Conservation (phyloP, 2,113 vertebrate genomes). For the Marcusenius ussheri region DNA sequence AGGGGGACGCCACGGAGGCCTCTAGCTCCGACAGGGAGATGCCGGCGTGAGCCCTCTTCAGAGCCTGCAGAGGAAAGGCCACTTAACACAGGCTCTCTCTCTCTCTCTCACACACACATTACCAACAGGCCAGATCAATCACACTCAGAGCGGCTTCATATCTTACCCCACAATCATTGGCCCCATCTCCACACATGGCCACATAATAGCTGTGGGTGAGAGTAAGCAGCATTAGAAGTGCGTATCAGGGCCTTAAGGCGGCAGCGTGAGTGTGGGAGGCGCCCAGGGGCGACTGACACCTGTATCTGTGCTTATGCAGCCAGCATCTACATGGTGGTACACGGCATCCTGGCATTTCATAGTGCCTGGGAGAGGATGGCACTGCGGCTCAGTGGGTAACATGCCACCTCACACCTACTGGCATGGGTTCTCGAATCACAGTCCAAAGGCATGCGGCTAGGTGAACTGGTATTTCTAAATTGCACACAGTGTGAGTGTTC, state of each 20-base stretch:
- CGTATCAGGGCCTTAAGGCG: background rate
- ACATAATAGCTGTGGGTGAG: constrained; percentile 39
- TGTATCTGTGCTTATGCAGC: background rate
- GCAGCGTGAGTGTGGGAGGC: background rate
- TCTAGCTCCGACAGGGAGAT: constrained; percentile 47
- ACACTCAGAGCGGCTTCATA: background rate
- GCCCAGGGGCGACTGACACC: background rate
- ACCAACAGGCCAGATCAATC: background rate
- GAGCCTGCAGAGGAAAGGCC: constrained; percentile 25
- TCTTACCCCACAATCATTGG: constrained; percentile 48
- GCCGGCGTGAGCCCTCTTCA: constrained; percentile 42
- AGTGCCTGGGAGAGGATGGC: background rate
- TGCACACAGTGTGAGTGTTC: background rate
- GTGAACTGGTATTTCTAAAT: background rate
- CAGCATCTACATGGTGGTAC: background rate
- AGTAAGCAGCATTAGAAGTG: background rate
- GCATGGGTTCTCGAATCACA: background rate
- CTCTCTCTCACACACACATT: background rate
- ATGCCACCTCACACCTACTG: background rate
- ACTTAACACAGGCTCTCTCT: background rate
- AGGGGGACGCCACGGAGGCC: constrained; percentile 46
- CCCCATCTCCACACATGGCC: constrained; percentile 48
- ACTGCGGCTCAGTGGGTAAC: background rate
- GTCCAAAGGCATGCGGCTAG: background rate
- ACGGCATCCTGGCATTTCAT: background rate